These are phyloP conservation scores for Poeciliopsis infans DNA, from an alignment of 2,797 vertebrate species.

Conservation along the genomic window DNA sequence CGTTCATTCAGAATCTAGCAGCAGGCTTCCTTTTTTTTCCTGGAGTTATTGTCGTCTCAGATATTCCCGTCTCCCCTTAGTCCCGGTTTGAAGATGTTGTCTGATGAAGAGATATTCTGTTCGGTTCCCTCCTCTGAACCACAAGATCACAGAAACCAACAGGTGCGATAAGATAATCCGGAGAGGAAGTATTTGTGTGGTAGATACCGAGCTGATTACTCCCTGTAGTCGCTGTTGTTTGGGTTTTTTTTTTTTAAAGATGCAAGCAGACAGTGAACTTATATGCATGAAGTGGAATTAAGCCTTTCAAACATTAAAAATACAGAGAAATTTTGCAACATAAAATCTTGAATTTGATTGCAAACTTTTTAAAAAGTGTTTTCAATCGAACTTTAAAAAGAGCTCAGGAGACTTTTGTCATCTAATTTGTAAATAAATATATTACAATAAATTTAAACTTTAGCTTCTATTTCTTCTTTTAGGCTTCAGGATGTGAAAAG, in stretches of 20 bases:
- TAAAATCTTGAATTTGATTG: background rate
- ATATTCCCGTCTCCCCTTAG: constrained; percentile 30
- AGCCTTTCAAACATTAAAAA: background rate
- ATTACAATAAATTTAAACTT: background rate
- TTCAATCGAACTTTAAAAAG: background rate
- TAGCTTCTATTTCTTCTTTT: background rate
- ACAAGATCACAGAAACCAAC: constrained; percentile 37
- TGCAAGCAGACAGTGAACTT: background rate
- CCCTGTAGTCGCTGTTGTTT: constrained; percentile 29
- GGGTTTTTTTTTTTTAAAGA: background rate
- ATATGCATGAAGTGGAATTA: background rate
- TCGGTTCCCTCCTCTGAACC: background rate
- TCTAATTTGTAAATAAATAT: background rate
- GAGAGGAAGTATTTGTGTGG: constrained; percentile 51
- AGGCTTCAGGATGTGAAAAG: background rate
- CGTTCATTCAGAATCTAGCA: constrained; percentile 73
- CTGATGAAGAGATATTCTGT: constrained; percentile 57
- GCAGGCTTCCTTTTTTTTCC: constrained; percentile 54
- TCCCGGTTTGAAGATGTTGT: constrained; percentile 43
- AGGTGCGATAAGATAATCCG: constrained; percentile 57
- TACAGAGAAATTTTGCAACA: background rate
- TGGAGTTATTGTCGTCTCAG: constrained; percentile 62
- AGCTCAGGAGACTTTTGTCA: background rate
- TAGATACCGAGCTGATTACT: constrained; percentile 40
- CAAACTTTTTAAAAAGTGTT: background rate